A percentile compares a stretch with the other conserved stretches of the same genome.
These are phyloP conservation scores for Peucedramus taeniatus DNA, from an alignment of 2,113 vertebrate species.

Conservation along the genomic window DNA sequence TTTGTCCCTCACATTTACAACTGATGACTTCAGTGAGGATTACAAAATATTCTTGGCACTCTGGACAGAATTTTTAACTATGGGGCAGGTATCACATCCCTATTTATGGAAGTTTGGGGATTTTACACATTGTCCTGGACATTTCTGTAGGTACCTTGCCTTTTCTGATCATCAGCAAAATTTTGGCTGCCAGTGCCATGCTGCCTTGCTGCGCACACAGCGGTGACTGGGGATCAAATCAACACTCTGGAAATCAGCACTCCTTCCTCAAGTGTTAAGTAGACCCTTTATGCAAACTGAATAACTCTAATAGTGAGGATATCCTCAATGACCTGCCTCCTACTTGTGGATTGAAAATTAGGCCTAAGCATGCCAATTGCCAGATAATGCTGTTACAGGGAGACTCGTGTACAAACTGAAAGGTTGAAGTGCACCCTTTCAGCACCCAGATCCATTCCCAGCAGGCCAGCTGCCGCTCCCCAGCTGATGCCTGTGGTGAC, in stretches of 20 bases:
- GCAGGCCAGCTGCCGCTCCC: not conserved
- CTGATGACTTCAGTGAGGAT: not conserved
- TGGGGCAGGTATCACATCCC: not conserved
- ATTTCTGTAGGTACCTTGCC: not conserved
- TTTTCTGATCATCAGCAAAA: not conserved
- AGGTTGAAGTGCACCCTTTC: constrained; percentile 85
- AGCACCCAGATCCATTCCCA: constrained; percentile 71
- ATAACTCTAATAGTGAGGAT: constrained; percentile 69
- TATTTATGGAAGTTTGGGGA: not conserved
- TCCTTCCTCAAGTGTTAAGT: constrained; percentile 70
- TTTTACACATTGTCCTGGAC: not conserved
- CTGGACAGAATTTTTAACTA: not conserved
- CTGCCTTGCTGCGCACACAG: not conserved
- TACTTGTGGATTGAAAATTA: constrained; percentile 72
- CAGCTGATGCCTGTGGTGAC: not conserved
- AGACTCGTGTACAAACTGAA: constrained; percentile 77
- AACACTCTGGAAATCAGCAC: constrained; percentile 67
- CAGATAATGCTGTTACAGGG: constrained; percentile 70
- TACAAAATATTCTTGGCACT: not conserved
- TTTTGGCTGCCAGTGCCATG: not conserved
- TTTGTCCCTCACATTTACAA: not conserved
- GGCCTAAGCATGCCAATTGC: constrained; percentile 72
- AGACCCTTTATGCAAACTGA: constrained; percentile 72
- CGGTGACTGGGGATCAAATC: constrained; percentile 23
- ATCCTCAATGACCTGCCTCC: constrained; percentile 74